Evolutionary conservation across 2,113 vertebrate species (phyloP).

Genomic region (Muscicapa adusta): DNA sequence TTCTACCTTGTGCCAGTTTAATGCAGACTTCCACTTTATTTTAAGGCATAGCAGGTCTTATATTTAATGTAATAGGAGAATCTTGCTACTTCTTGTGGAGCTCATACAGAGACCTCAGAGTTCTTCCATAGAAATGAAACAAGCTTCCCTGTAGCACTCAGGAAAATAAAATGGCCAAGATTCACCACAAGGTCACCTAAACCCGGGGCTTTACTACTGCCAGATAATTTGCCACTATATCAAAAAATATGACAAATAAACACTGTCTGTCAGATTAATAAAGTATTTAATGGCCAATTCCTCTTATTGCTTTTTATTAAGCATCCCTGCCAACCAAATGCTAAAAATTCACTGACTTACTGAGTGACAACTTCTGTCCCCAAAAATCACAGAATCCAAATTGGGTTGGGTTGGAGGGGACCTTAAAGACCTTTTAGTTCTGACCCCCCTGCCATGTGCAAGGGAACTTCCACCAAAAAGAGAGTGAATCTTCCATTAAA

Average conservation of each 20-base stretch:
- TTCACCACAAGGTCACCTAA: neutral
- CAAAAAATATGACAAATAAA: neutral
- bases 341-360: neutral
- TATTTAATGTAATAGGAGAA: neutral
- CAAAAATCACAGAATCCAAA: neutral
- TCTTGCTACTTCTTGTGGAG: neutral
- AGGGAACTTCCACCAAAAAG: neutral
- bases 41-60: neutral
- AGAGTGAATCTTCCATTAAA: neutral
- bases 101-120: neutral
- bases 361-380: neutral
- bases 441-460: neutral
- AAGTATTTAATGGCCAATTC: neutral
- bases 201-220: neutral
- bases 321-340: neutral
- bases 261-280: neutral
- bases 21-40: slow-evolving; percentile 33
- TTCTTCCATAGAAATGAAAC: slow-evolving; percentile 10
- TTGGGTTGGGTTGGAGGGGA: neutral
- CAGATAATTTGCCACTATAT: neutral
- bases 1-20: slow-evolving; percentile 24
- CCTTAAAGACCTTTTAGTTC: neutral
- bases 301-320: neutral
- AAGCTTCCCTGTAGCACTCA: neutral
- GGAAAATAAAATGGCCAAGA: neutral